These are phyloP conservation scores for Callyntrura guangdongensis DNA, from an alignment of 2,888 invertebrate species.

Conservation along the genomic window DNA sequence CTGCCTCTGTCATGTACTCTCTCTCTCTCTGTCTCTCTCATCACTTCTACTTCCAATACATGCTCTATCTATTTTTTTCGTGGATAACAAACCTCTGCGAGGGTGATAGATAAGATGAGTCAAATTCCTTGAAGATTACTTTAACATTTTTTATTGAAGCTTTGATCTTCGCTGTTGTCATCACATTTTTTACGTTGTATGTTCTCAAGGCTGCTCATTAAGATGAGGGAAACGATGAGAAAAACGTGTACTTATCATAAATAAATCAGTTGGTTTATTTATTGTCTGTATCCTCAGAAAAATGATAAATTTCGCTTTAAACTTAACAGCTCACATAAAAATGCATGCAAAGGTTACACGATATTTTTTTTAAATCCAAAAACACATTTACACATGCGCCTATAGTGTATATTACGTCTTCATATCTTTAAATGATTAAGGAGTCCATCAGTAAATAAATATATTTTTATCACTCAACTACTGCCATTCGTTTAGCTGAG, in stretches of 20 bases:
- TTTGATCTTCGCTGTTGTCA: conserved; percentile 43
- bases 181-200: conserved; percentile 29
- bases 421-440: too few relatives aligned
- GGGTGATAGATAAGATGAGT: neutral
- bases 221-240: conserved; percentile 12
- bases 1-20: too few relatives aligned
- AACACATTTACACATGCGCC: neutral
- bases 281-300: conserved; percentile 20
- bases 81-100: too few relatives aligned
- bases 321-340: conserved; percentile 5
- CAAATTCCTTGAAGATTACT: conserved; percentile 5
- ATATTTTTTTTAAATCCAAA: neutral
- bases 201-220: conserved; percentile 26
- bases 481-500: neutral
- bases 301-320: neutral
- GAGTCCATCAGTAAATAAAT: too few relatives aligned
- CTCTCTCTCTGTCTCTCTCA: too few relatives aligned
- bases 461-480: too few relatives aligned
- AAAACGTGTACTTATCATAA: conserved; percentile 28
- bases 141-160: conserved; percentile 2
- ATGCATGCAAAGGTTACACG: neutral
- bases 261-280: conserved; percentile 18
- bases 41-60: neutral
- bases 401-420: too few relatives aligned
- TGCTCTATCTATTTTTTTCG: too few relatives aligned